Percentiles rank a stretch among this genome's conserved stretches.
Evolutionary conservation across 2,888 invertebrate genomes (phyloP).

Genomic region (Heliconius sara): DNA sequence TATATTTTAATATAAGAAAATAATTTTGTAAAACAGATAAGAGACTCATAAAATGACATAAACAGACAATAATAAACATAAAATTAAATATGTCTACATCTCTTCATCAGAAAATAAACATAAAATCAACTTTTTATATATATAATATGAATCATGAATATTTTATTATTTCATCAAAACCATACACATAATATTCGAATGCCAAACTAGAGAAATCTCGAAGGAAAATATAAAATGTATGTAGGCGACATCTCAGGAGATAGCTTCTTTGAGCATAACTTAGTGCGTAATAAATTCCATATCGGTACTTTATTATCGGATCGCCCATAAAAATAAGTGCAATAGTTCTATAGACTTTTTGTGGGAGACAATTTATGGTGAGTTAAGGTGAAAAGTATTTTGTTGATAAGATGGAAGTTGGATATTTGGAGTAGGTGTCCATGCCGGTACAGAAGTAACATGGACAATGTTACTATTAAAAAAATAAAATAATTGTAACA

Average conservation of each 20-base stretch:
- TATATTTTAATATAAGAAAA: no score
- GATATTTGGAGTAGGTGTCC: neutral
- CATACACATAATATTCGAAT: conserved; percentile 37
- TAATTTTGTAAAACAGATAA: neutral
- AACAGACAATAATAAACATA: neutral
- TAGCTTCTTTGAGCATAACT: conserved; percentile 47
- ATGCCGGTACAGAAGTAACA: neutral
- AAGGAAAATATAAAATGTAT: conserved; percentile 46
- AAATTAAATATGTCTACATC: neutral
- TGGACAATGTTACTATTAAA: neutral
- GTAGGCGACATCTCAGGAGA: conserved; percentile 47
- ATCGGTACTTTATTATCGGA: conserved; percentile 47
- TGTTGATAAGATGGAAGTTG: conserved; percentile 5
- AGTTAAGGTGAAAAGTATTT: conserved; percentile 5
- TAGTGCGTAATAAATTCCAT: conserved; percentile 50
- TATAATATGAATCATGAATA: neutral
- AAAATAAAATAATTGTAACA: neutral
- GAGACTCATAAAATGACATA: neutral
- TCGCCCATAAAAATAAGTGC: conserved; percentile 42
- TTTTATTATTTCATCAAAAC: conserved; percentile 22
- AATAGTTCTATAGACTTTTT: conserved; percentile 31
- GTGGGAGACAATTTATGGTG: conserved; percentile 38
- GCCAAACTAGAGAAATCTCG: conserved; percentile 39
- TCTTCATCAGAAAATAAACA: neutral
- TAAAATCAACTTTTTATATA: neutral